Evolutionary conservation across 2,888 invertebrate genomes (phyloP).

Genomic region (Hermaeophaga mercurialis): DNA sequence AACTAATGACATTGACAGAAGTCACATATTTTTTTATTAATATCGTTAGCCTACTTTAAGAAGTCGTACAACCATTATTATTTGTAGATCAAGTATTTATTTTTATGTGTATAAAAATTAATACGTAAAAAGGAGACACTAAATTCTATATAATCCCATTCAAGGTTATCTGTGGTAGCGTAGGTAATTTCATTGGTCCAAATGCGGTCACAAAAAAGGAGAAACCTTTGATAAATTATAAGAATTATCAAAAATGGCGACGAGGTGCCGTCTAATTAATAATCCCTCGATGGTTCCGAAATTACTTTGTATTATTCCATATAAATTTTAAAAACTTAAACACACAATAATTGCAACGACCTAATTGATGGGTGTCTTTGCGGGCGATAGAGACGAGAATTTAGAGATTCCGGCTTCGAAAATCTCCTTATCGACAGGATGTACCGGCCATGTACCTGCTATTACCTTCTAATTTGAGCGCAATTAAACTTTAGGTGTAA

Average conservation of each 20-base stretch:
- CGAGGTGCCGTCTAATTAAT: conserved; percentile 42
- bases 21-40: too few relatives aligned
- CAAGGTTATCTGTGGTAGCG: background rate
- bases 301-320: conserved; percentile 51
- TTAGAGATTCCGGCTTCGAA: conserved; percentile 25
- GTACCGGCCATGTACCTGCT: conserved; percentile 51
- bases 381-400: conserved; percentile 39
- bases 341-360: conserved; percentile 54
- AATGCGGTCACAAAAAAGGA: background rate
- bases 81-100: too few relatives aligned
- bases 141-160: background rate
- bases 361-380: conserved; percentile 47
- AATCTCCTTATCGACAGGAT: conserved; percentile 32
- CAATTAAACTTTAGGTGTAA: conserved; percentile 57
- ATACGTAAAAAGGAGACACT: background rate
- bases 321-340: conserved; percentile 52
- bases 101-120: too few relatives aligned
- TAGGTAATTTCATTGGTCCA: conserved; percentile 1
- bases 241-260: conserved; percentile 37
- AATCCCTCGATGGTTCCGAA: conserved; percentile 40
- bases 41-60: too few relatives aligned
- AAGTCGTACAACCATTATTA: too few relatives aligned
- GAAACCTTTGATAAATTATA: conserved; percentile 14
- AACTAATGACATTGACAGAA: too few relatives aligned
- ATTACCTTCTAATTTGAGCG: conserved; percentile 57